phyloP scores from a whole-genome alignment of 2,888 invertebrate species.

The Eurytoma adleriae region DNA sequence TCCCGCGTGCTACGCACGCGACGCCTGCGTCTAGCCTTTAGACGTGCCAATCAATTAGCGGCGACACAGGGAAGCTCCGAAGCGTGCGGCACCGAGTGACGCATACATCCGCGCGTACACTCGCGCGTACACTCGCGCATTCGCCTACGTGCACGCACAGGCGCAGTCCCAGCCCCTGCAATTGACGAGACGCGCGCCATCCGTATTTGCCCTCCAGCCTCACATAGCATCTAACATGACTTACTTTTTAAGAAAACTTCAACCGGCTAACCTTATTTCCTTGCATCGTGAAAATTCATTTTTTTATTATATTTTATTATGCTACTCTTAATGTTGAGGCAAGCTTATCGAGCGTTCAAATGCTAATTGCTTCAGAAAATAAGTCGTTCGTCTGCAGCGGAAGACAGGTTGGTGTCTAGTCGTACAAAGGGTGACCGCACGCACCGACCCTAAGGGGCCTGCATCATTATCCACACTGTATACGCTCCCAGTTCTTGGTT shows the following conservation, averaged over 20 bases:
- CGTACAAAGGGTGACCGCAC: not conserved
- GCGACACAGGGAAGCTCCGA: conserved; percentile 7
- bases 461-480: not conserved
- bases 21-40: conserved; percentile 40
- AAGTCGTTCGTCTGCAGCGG: no score
- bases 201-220: no score
- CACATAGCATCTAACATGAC: not conserved
- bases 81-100: conserved; percentile 48
- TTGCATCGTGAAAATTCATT: no score
- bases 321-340: no score
- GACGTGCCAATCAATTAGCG: conserved; percentile 71
- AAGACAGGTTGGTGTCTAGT: no score
- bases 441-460: not conserved
- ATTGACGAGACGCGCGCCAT: no score
- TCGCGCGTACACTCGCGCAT: not conserved
- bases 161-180: not conserved
- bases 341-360: no score
- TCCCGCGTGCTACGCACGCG: not conserved
- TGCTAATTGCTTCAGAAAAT: no score
- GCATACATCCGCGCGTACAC: not conserved
- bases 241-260: no score
- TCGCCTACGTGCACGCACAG: not conserved
- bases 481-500: not conserved
- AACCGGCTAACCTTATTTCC: no score
- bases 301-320: no score